Evolutionary conservation across 2,888 invertebrate species (phyloP), one percentile per base, ranked within the genome.

Genomic region (Melinaea menophilus): DNA sequence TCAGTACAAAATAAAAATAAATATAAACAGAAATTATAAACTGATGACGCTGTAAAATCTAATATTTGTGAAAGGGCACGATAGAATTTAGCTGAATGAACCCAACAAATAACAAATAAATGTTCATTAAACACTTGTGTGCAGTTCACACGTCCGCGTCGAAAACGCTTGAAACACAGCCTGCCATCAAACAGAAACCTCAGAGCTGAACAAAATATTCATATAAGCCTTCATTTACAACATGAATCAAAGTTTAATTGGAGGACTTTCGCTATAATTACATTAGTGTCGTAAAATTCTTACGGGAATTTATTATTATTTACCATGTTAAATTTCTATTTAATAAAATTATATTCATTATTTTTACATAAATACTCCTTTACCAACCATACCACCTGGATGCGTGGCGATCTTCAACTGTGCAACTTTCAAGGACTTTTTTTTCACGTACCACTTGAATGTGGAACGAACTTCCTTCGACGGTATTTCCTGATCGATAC

Each of bases 151-250:
- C 48, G 13, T 7, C n/a, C 5, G 48, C 48, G 48, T 48, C 13
- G 48, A 48, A 48, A 48, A 48, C 48, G 13, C n/a, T 48, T 48
- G 5, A 48, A 48, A 48, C 48, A 48, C 12, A 48, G n/a, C 48
- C 48, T 48, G 48, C 48, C 22, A 22, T 22, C 22, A 22, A n/a
- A 48, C 48, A 12, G 13, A 48, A 48, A 46, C 48, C 13, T n/a
- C 5, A 48, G 13, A 48, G 13, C 48, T 22, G 22, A 48, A 48
- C 48, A 48, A 2, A 48, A 48, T 48, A 48, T 48, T 48, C 48
- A 48, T 7, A n/a, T 48, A 48, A 48, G 48, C 46, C 48, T 13
- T 48, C 13, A 48, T n/a, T n/a, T 48, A 48, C 48, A 48, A 48
- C 5, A 48, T 48, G n/a, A n/a, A n/a, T 48, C 48, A 5, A 48